Percentiles rank a stretch among this genome's conserved stretches.
Evolutionary conservation across 2,888 invertebrate genomes (phyloP).

Genomic region (Nipponacmea schrenckii): DNA sequence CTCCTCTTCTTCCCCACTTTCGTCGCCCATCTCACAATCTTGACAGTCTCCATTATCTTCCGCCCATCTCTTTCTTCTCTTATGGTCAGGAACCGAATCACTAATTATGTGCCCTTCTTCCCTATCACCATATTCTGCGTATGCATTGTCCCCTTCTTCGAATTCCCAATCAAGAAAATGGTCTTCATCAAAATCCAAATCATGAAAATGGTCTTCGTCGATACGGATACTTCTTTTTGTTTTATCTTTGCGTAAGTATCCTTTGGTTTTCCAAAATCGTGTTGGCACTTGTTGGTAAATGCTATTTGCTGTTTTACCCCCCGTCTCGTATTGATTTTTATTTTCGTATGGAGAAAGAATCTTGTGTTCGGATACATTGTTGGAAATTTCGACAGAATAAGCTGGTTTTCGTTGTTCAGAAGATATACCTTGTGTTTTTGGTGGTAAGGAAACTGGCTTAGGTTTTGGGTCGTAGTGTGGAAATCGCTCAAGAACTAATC

Average conservation of each 20-base stretch:
- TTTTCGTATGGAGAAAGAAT: too few species aligned
- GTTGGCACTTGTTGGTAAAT: too few species aligned
- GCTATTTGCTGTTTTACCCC: too few species aligned
- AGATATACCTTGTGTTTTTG: too few species aligned
- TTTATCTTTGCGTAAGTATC: background rate
- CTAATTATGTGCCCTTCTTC: background rate
- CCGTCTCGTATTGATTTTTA: too few species aligned
- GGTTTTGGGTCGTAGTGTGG: too few species aligned
- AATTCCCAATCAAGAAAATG: background rate
- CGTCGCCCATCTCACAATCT: background rate
- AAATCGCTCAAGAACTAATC: too few species aligned
- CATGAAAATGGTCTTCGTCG: background rate
- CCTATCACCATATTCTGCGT: background rate
- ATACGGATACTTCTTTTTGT: background rate
- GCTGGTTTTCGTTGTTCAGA: too few species aligned
- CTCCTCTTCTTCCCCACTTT: slow-evolving; percentile 6
- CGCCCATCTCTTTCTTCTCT: background rate
- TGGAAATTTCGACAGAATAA: too few species aligned
- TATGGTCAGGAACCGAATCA: background rate
- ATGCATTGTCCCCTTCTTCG: background rate
- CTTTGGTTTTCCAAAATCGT: too few species aligned
- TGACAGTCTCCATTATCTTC: background rate
- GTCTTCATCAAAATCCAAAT: background rate
- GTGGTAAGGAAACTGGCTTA: too few species aligned
- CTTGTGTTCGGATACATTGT: too few species aligned